These are phyloP conservation scores for Ceratitis capitata DNA, from an alignment of 1,140 invertebrate species.

Conservation along the genomic window DNA sequence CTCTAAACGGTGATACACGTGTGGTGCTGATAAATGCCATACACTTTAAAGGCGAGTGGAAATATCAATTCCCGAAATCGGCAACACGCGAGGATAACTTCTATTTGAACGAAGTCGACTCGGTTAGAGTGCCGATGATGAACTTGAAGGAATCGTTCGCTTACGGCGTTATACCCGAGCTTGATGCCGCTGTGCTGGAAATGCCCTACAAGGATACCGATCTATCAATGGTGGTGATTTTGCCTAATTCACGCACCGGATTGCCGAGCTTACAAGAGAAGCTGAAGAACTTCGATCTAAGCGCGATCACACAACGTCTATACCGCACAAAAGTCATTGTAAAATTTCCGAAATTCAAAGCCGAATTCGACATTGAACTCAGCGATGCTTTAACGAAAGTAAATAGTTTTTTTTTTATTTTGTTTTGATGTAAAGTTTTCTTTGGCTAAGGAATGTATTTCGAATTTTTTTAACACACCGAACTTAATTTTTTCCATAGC, in stretches of 20 bases:
- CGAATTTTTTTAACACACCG: neutral
- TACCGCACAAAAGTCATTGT: constrained; percentile 65
- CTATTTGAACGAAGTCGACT: constrained; percentile 48
- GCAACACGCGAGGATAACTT: constrained; percentile 51
- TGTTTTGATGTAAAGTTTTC: neutral
- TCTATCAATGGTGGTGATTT: constrained; percentile 70
- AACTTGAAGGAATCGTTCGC: constrained; percentile 59
- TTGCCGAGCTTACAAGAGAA: constrained; percentile 66
- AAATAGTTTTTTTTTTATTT: constrained; percentile 37
- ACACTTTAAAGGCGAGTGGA: constrained; percentile 69
- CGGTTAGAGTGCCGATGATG: constrained; percentile 68
- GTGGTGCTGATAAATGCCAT: constrained; percentile 74
- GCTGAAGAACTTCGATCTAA: constrained; percentile 61
- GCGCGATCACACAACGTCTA: constrained; percentile 55
- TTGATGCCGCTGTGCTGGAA: constrained; percentile 57
- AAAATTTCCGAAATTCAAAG: constrained; percentile 73
- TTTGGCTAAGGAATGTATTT: neutral
- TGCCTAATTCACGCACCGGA: constrained; percentile 69
- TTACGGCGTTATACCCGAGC: constrained; percentile 49
- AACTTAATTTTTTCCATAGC: constrained; percentile 53
- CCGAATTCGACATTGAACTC: constrained; percentile 69
- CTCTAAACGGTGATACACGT: constrained; percentile 54
- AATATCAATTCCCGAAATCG: constrained; percentile 48
- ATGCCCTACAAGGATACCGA: constrained; percentile 66
- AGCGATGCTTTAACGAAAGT: constrained; percentile 67